A percentile compares a stretch with the other conserved stretches of the same genome.
Evolutionary conservation across 2,797 vertebrate species (phyloP).

Genomic region (Coregonus suidteri): DNA sequence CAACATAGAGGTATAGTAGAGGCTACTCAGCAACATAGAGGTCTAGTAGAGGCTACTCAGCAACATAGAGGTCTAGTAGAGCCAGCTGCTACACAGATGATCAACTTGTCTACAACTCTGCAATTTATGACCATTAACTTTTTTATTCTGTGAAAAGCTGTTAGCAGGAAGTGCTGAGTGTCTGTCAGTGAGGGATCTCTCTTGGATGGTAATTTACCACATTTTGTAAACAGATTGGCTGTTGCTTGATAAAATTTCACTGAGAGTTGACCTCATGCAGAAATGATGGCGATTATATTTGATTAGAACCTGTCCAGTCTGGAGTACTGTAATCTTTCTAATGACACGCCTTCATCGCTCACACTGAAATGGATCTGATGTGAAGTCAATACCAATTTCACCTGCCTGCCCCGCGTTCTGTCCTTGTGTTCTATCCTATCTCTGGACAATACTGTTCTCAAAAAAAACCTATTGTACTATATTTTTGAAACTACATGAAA

Average conservation of each 20-base stretch:
- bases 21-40: slow-evolving; percentile 43
- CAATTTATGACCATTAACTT: slow-evolving; percentile 67
- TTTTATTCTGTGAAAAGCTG: slow-evolving; percentile 55
- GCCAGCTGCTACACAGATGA: slow-evolving; percentile 33
- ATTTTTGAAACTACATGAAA: too few relatives aligned
- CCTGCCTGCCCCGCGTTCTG: slow-evolving; percentile 10
- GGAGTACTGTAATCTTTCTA: slow-evolving; percentile 88
- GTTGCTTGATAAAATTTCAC: slow-evolving; percentile 89
- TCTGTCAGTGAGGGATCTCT: slow-evolving; percentile 73
- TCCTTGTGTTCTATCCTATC: not conserved
- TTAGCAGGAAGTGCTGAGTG: slow-evolving; percentile 79
- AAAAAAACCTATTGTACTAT: too few relatives aligned
- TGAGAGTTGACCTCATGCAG: slow-evolving; percentile 79
- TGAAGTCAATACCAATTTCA: slow-evolving; percentile 54
- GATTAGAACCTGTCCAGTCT: slow-evolving; percentile 78
- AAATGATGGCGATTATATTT: slow-evolving; percentile 85
- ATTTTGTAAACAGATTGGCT: slow-evolving; percentile 82
- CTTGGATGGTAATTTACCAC: slow-evolving; percentile 80
- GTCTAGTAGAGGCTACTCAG: not conserved
- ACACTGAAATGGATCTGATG: slow-evolving; percentile 46
- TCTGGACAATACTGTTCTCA: too few relatives aligned
- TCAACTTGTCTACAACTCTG: slow-evolving; percentile 43
- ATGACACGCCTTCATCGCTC: slow-evolving; percentile 69
- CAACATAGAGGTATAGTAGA: too few relatives aligned
- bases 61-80: slow-evolving; percentile 43